Base-by-base conservation (phyloP, 2,888 invertebrate species). In the Ypsolopha sequella region DNA sequence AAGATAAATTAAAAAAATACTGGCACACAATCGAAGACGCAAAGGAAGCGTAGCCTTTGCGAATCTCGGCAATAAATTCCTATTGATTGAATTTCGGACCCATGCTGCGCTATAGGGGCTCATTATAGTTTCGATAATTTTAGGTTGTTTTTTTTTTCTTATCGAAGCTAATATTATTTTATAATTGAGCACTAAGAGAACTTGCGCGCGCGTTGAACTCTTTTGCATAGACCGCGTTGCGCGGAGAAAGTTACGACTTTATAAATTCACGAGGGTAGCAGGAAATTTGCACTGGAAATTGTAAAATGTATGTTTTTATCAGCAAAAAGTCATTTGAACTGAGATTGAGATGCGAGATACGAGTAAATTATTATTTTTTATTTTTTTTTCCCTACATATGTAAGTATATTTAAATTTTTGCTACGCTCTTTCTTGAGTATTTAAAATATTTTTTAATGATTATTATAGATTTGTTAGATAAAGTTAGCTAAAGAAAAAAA, bases 71-170 rank as follows among this genome's bases (percentile, higher is more conserved):
- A 85, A 86, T 85, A 86, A 84, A 86, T 82, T 82, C 69, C 70
- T 76, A 73, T 84, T 84, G 84, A 85, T 85, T 76, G 80, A 80
- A 80, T 80, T 81, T 80, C 65, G 84, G 84, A 80, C 80, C 75
- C 85, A 79, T 76, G 86, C 86, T 81, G 84, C 39, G 81, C 68
- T 67, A 87, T 86, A 80, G 74, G 87, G 87, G 86, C 77, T 80
- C 79, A 86, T 87, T 87, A 86, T 86, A 70, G 59, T 62, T 60
- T 56, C 67, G 59, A 76, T 77, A 73, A 79, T 80, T 80, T 80
- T 61, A 45, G 50, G n/a, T n/a, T n/a, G n/a, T n/a, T n/a, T 56
- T 72, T 79, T 77, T 76, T 70, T 58, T 58, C 41, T 24, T 48
- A 11, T 47, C 41, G 41, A 52, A 52, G 60, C 63, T 34, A 51